Conservation (phyloP, 92 coral and sea anemone species). For the Epizoanthus stellaris region DNA sequence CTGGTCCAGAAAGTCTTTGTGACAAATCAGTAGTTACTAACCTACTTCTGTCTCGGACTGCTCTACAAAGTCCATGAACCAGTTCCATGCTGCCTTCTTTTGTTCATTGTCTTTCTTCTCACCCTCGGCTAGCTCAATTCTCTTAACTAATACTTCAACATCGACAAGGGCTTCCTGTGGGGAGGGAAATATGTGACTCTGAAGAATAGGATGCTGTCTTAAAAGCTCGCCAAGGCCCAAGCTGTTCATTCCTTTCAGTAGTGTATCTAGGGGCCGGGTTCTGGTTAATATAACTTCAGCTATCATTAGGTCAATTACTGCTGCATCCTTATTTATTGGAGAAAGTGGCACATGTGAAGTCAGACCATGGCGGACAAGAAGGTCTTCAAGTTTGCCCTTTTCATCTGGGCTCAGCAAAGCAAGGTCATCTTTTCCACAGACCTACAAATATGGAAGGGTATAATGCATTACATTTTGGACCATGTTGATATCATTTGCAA, state of each 20-base stretch:
- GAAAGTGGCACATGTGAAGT: conserved; percentile 59
- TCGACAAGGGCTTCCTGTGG: background rate
- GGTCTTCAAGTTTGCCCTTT: conserved; percentile 69
- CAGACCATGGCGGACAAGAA: conserved; percentile 70
- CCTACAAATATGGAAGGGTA: background rate
- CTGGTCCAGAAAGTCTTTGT: background rate
- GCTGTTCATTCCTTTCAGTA: conserved; percentile 68
- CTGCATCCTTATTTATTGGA: conserved; percentile 49
- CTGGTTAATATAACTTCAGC: conserved; percentile 70
- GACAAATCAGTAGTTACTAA: conserved; percentile 30
- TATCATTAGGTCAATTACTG: conserved; percentile 64
- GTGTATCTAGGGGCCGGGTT: conserved; percentile 52
- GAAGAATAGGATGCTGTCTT: conserved; percentile 44
- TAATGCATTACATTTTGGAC: no score
- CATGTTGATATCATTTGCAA: no score
- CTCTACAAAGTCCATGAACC: conserved; percentile 54
- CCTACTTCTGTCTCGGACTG: conserved; percentile 43
- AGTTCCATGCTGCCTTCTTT: conserved; percentile 45
- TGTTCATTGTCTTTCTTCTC: conserved; percentile 46
- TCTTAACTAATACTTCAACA: conserved; percentile 45
- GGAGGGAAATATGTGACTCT: no score
- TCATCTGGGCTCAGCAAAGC: conserved; percentile 28
- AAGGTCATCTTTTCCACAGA: conserved; percentile 38
- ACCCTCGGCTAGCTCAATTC: conserved; percentile 40
- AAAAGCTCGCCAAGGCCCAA: conserved; percentile 71